Percentiles rank a stretch among this genome's conserved stretches.
Evolutionary conservation across 2,113 vertebrate genomes (phyloP).

Genomic region (Dascyllus trimaculatus): DNA sequence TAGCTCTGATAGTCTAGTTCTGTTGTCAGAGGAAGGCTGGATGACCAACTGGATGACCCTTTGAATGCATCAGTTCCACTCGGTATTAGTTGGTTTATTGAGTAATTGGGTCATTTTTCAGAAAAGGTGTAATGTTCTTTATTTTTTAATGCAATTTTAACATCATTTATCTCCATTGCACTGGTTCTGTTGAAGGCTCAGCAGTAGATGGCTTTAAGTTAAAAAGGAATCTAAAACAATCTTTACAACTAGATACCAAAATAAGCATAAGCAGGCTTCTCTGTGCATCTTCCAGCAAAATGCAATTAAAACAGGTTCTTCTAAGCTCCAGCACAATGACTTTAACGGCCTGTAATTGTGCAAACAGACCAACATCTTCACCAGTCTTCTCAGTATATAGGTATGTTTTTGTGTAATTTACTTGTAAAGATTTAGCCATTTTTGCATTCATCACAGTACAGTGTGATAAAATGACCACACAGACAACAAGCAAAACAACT

Average conservation of each 20-base stretch:
- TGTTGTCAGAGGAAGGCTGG: not conserved
- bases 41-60: not conserved
- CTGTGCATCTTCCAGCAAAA: too few species aligned
- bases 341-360: too few species aligned
- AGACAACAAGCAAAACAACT: not conserved
- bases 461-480: not conserved
- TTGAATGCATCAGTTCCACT: not conserved
- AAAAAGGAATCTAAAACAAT: not conserved
- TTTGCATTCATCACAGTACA: not conserved
- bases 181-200: not conserved
- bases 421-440: not conserved
- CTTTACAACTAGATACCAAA: not conserved
- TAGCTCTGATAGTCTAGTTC: conserved; percentile 37
- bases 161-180: not conserved
- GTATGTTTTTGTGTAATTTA: not conserved
- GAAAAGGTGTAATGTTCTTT: not conserved
- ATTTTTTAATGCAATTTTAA: not conserved
- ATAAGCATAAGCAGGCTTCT: not conserved
- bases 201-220: not conserved
- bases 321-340: too few species aligned
- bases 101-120: not conserved
- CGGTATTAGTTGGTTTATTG: not conserved
- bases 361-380: too few species aligned
- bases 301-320: too few species aligned
- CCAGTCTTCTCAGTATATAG: too few species aligned